Base-by-base conservation (phyloP, 2,113 vertebrate species). In the Chinchilla lanigera region DNA sequence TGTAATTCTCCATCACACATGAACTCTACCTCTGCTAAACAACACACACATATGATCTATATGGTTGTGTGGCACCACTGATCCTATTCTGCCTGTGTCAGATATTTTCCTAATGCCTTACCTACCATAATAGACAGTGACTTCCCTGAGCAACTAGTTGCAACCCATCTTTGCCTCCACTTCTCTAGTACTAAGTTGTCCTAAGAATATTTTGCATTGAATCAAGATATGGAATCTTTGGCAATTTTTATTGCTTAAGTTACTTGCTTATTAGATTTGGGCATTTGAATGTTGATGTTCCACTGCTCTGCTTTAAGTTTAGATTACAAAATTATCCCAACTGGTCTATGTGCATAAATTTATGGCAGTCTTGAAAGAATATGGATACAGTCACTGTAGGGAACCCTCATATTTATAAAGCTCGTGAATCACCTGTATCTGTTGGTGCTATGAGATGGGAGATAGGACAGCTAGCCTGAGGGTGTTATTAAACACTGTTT, bases 181-280 rank as follows among this genome's bases (percentile, higher is more conserved):
- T 19, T 94, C 9, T 38, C 30, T 82, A 19, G 33, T 7, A 8
- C 10, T 61, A 41, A 60, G 4, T 56, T 75, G 30, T 93, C 50
- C 77, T 52, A 71, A 67, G 19, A 78, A n/a, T 86, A 67, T 86
- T 81, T 86, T 81, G 38, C 69, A 47, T 84, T 14, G 71, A 92
- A 78, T 87, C 33, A 56, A 69, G 9, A 41, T 38, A 71, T 10
- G 38, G 14, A 84, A 28, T 33, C 52, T 81, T 65, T 65, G 52
- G 22, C 0, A 85, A 63, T 90, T 90, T 44, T 95, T 87, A 44
- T 80, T 75, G 11, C 26, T 83, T 96, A 52, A 3, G 35, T 86
- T 30, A 75, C 87, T 89, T 60, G 12, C 7, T 92, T 84, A 54
- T 82, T 93, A 93, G 12, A 69, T 89, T 77, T 90, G 38, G 94